Evolutionary conservation across 2,888 invertebrate genomes (phyloP).

Genomic region (Andrena flavipes): DNA sequence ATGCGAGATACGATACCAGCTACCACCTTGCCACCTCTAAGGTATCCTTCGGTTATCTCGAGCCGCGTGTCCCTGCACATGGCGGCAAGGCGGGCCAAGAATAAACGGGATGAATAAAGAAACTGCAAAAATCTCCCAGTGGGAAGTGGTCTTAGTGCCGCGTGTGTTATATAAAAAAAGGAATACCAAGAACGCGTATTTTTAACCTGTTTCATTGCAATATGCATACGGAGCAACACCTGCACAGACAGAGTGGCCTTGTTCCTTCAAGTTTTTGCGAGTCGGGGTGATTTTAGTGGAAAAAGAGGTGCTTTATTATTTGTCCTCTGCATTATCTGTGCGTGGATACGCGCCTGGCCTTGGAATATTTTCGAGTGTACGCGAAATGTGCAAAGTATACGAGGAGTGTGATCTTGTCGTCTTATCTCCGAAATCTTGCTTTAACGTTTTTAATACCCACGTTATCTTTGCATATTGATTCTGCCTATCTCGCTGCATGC

Average conservation of each 20-base stretch:
- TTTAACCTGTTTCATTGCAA: neutral
- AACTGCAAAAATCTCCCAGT: neutral
- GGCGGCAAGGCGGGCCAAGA: slow-evolving; percentile 15
- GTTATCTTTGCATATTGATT: slow-evolving; percentile 26
- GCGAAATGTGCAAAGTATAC: neutral
- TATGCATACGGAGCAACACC: neutral
- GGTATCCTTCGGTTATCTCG: slow-evolving; percentile 56
- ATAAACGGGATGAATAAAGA: neutral
- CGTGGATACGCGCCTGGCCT: neutral
- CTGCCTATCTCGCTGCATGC: neutral
- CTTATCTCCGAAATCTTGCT: slow-evolving; percentile 5
- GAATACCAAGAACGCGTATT: neutral
- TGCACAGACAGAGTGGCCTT: neutral
- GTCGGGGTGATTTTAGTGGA: neutral
- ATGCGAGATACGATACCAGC: slow-evolving; percentile 27
- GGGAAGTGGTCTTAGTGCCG: neutral
- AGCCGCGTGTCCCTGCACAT: slow-evolving; percentile 52
- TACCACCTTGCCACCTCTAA: slow-evolving; percentile 32
- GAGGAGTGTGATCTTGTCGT: neutral
- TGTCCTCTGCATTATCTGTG: neutral
- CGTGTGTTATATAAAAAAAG: neutral
- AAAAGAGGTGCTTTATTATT: too few species aligned
- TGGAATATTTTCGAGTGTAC: too few species aligned
- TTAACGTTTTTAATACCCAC: neutral
- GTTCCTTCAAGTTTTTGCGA: neutral